Base-by-base conservation (phyloP, 2,888 invertebrate species). In the Taenaris catops region DNA sequence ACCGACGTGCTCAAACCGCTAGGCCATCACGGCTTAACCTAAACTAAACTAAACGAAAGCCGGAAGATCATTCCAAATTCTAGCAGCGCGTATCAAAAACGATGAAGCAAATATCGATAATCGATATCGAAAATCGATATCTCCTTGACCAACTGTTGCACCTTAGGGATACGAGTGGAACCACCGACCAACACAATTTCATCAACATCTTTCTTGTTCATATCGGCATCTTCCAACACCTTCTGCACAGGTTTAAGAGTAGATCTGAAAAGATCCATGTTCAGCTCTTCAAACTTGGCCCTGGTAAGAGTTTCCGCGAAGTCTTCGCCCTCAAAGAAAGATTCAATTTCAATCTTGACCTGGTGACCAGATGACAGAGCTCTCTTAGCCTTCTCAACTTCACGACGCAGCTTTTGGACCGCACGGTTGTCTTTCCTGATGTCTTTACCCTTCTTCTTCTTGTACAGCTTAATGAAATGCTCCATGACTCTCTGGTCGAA, bases 171-270 rank as follows among this genome's bases (percentile, higher is more conserved):
- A 89, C 99, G 94, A 6, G 99, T 99, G 4, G 98, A 98, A 48
- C 99, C 99, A 63, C 99, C 99, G 31, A 99, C 99, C 31, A 99
- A 89, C 1, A 99, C 99, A 61, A 99, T 98, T 83, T 99, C 99
- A 73, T 99, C 96, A 19, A 99, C 95, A 61, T 99, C 98, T 60
- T 96, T 96, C 78, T 98, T 98, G 88, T 96, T 96, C 93, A 99
- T 95, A 72, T 98, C 98, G n/a, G 98, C 96, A 81, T 99, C 99
- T 74, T 98, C 98, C 63, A 99, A 84, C 5, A 99, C 94, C 75
- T 96, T 96, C 74, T 96, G 94, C 3, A 98, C 97, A 2, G 97
- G 97, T 75, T 97, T 96, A 87, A 98, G 89, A 11, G 98, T 98
- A 3, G 96, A 96, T 57, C 96, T 92, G 91, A 94, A 94, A 24